Percentiles rank a stretch among this genome's conserved stretches.
These are phyloP conservation scores for Sebastes kiyomatsui DNA, from an alignment of 2,797 vertebrate genomes.

Conservation along the genomic window DNA sequence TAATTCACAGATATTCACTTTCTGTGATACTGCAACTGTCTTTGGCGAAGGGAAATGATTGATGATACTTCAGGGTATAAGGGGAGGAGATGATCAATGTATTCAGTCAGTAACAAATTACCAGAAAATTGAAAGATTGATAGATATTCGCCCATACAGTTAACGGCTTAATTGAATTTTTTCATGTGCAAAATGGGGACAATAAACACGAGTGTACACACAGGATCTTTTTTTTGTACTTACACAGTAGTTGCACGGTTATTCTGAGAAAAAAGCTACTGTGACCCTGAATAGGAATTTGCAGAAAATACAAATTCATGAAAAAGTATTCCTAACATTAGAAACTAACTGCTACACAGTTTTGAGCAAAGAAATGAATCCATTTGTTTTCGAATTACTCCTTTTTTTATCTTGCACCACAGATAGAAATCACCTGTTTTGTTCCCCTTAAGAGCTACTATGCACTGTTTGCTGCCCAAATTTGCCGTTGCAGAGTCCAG, in stretches of 20 bases:
- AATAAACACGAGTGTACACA: neutral
- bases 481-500: neutral
- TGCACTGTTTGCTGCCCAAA: neutral
- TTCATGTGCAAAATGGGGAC: neutral
- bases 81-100: conserved; percentile 34
- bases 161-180: conserved; percentile 13
- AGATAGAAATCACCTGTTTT: neutral
- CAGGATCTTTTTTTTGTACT: neutral
- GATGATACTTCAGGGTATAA: conserved; percentile 11
- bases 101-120: conserved; percentile 40
- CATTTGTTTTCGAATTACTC: neutral
- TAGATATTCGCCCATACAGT: conserved; percentile 10
- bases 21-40: neutral
- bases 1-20: neutral
- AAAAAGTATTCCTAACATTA: neutral
- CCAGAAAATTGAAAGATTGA: conserved; percentile 34
- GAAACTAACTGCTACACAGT: neutral
- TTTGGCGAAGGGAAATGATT: conserved; percentile 20
- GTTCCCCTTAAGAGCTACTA: neutral
- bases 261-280: neutral
- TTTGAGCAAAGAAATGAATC: neutral
- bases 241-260: neutral
- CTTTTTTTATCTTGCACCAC: neutral
- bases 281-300: neutral
- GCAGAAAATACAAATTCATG: neutral